Conservation (phyloP, 2,797 vertebrate genomes). For the Cuniculus paca region DNA sequence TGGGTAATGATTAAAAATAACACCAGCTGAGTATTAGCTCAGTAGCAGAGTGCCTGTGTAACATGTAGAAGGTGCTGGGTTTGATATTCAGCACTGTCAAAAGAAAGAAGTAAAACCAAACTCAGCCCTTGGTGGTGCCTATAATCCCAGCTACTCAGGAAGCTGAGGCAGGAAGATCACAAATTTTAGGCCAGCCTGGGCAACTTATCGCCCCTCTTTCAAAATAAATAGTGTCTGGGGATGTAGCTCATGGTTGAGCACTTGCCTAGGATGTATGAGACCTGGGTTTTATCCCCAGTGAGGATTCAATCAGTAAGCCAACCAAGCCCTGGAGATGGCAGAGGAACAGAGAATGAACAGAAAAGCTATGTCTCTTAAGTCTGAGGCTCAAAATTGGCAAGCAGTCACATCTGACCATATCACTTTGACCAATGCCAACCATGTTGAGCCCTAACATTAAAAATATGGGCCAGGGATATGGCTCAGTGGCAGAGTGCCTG, state of each 20-base stretch:
- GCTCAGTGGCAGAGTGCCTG: too few species aligned
- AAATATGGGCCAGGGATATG: too few species aligned
- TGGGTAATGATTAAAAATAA: neutral
- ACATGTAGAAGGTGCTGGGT: neutral
- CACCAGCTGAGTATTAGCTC: neutral
- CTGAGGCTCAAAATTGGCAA: neutral
- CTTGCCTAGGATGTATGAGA: neutral
- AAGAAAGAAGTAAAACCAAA: neutral
- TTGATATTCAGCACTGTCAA: neutral
- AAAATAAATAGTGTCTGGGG: neutral
- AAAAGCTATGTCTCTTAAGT: neutral
- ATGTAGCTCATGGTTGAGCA: neutral
- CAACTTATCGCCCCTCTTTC: neutral
- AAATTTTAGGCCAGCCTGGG: neutral
- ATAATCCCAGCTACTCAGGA: neutral
- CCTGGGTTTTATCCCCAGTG: neutral
- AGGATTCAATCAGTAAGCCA: neutral
- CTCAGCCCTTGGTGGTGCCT: neutral
- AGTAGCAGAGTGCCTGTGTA: neutral
- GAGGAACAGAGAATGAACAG: neutral
- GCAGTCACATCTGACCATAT: neutral
- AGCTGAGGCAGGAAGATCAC: neutral
- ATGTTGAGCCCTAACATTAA: neutral
- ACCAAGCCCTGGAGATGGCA: neutral
- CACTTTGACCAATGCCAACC: neutral